These are phyloP conservation scores for Circaetus gallicus DNA, from an alignment of 2,113 vertebrate species.

Conservation along the genomic window DNA sequence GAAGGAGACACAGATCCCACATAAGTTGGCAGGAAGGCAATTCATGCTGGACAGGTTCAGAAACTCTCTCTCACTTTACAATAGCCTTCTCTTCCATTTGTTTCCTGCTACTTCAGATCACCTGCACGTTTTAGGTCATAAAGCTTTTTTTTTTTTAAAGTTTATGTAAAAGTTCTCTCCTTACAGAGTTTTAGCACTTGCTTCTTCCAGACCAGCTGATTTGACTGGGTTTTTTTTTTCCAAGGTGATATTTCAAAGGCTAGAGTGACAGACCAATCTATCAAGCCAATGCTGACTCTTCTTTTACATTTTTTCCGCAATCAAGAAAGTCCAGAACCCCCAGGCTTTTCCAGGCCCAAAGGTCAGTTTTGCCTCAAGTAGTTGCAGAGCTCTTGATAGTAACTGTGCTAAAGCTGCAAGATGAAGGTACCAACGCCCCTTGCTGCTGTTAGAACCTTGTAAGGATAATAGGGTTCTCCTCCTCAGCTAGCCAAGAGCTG, in stretches of 20 bases:
- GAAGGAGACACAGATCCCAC: not conserved
- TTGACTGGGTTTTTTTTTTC: not conserved
- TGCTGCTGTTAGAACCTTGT: not conserved
- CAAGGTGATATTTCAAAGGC: not conserved
- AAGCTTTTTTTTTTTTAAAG: too few species aligned
- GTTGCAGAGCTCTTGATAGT: not conserved
- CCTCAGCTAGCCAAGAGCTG: not conserved
- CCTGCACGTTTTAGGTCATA: not conserved
- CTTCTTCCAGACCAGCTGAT: not conserved
- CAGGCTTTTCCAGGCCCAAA: not conserved
- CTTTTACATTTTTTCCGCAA: not conserved
- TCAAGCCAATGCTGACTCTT: not conserved
- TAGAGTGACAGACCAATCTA: not conserved
- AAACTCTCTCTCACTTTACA: not conserved
- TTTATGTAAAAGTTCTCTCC: not conserved
- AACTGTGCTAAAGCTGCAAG: not conserved
- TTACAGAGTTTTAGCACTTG: not conserved
- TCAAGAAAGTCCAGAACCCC: not conserved
- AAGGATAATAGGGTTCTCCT: not conserved
- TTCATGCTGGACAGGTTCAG: not conserved
- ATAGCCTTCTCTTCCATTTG: not conserved
- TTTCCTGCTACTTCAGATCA: not conserved
- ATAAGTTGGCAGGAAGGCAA: not conserved
- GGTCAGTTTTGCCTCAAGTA: not conserved
- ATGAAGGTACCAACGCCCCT: not conserved